Evolutionary conservation across 1,140 invertebrate species (phyloP).

Genomic region (Paraescarpia echinospica): DNA sequence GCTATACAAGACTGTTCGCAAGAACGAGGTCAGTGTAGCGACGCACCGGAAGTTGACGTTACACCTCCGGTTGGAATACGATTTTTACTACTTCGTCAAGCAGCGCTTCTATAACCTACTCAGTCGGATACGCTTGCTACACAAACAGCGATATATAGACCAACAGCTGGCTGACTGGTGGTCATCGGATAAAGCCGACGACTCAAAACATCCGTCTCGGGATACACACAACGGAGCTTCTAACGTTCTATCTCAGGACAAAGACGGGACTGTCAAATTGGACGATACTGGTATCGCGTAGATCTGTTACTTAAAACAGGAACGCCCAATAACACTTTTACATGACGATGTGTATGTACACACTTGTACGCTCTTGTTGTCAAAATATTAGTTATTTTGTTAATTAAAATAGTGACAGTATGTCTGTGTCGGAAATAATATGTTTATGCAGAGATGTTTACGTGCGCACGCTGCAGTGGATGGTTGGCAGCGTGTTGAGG

Average conservation of each 20-base stretch:
- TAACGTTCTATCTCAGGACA: neutral
- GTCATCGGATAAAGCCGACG: neutral
- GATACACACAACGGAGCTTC: neutral
- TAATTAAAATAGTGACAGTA: neutral
- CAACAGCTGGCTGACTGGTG: neutral
- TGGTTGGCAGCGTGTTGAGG: neutral
- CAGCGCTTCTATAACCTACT: constrained; percentile 19
- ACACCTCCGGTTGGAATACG: constrained; percentile 9
- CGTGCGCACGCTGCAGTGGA: neutral
- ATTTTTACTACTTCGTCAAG: constrained; percentile 20
- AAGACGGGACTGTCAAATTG: neutral
- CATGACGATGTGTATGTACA: neutral
- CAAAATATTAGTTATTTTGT: neutral
- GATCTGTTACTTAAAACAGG: neutral
- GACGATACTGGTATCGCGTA: neutral
- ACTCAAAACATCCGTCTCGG: neutral
- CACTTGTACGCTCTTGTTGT: neutral
- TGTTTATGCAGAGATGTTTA: neutral
- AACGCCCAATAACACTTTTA: neutral
- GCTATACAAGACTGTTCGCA: neutral
- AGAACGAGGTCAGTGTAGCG: neutral
- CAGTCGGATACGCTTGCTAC: neutral
- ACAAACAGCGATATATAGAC: neutral
- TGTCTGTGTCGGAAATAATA: neutral
- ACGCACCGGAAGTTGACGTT: neutral